Conservation (phyloP, 2,888 invertebrate genomes). For the Pheosia tremula region DNA sequence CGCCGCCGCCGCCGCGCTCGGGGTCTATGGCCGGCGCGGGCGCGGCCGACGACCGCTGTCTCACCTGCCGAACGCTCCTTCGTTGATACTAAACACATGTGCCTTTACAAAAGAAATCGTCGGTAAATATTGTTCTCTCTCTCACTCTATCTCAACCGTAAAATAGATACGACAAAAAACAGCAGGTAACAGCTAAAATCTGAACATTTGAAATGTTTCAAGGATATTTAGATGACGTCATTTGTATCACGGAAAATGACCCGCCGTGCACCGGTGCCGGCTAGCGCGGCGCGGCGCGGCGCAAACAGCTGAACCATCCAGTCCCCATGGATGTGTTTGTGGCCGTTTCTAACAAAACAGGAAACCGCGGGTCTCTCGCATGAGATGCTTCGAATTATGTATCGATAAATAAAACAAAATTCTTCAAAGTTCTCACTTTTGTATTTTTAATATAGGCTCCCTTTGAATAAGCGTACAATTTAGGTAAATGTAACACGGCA, state of each 20-base stretch:
- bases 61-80: conserved; percentile 26
- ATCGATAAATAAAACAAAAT: too few species aligned
- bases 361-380: too few species aligned
- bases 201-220: not conserved
- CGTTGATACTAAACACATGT: conserved; percentile 2
- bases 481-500: too few species aligned
- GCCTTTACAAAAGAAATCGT: not conserved
- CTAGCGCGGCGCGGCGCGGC: too few species aligned
- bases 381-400: too few species aligned
- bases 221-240: not conserved
- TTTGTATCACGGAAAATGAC: not conserved
- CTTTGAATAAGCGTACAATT: too few species aligned
- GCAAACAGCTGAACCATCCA: too few species aligned
- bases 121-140: not conserved
- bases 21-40: conserved; percentile 40
- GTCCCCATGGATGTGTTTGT: too few species aligned
- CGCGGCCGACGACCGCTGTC: conserved; percentile 37
- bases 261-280: not conserved
- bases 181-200: not conserved
- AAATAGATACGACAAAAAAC: not conserved
- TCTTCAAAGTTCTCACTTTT: too few species aligned
- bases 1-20: conserved; percentile 23
- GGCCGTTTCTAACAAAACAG: too few species aligned
- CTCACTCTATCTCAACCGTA: not conserved
- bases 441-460: too few species aligned